phyloP scores from a whole-genome alignment of 2,888 invertebrate genomes.

The Conistra vaccinii region DNA sequence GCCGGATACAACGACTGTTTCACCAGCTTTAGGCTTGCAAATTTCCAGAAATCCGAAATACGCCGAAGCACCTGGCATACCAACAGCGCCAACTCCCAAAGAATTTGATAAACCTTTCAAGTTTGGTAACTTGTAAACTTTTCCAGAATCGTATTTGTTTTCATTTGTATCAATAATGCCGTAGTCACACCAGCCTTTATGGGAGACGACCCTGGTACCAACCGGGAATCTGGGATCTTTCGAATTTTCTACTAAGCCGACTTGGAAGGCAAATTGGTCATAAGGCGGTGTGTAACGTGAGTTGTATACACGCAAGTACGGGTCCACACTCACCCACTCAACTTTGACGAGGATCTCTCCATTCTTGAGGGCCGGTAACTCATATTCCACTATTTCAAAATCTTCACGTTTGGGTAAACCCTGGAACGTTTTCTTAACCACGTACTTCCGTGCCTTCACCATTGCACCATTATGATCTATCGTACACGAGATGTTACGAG shows the following conservation, averaged over 20 bases:
- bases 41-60: constrained; percentile 93
- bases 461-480: constrained; percentile 81
- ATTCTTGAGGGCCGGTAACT: constrained; percentile 78
- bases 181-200: constrained; percentile 78
- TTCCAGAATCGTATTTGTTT: constrained; percentile 47
- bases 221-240: constrained; percentile 91
- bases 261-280: constrained; percentile 76
- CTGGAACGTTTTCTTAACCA: constrained; percentile 87
- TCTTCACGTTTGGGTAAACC: constrained; percentile 91
- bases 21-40: constrained; percentile 93
- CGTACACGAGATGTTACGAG: constrained; percentile 12
- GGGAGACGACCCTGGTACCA: constrained; percentile 90
- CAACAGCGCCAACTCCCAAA: constrained; percentile 91
- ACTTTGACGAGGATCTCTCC: constrained; percentile 79
- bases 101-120: constrained; percentile 88
- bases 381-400: constrained; percentile 91
- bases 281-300: constrained; percentile 67
- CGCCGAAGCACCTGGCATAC: constrained; percentile 93
- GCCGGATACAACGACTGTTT: constrained; percentile 93
- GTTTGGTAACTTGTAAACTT: constrained; percentile 87
- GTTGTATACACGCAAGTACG: constrained; percentile 71
- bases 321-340: constrained; percentile 78
- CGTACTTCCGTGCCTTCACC: constrained; percentile 86
- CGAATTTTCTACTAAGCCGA: constrained; percentile 90
- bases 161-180: constrained; percentile 61